phyloP scores from a whole-genome alignment of 2,113 vertebrate species.

The Poicephalus meyeri region DNA sequence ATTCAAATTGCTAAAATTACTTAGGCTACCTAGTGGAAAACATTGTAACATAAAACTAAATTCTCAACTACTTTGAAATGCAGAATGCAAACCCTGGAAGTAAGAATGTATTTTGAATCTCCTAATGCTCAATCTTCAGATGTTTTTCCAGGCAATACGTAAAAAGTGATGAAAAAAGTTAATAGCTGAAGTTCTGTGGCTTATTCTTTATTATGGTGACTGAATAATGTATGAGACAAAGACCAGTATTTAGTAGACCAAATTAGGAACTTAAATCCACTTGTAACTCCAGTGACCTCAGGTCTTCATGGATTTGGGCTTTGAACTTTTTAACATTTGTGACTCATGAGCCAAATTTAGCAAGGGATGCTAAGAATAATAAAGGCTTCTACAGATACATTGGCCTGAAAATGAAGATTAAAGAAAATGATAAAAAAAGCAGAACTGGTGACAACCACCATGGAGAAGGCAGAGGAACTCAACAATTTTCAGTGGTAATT shows the following conservation, averaged over 20 bases:
- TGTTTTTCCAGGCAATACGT: not conserved
- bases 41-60: not conserved
- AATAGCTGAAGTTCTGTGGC: constrained; percentile 28
- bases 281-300: not conserved
- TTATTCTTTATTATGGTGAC: constrained; percentile 9
- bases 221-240: constrained; percentile 44
- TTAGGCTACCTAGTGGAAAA: constrained; percentile 17
- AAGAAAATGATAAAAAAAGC: not conserved
- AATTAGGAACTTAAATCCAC: not conserved
- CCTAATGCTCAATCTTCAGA: not conserved
- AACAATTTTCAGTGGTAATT: not conserved
- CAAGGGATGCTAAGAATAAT: not conserved
- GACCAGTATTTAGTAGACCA: not conserved
- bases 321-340: not conserved
- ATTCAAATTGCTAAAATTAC: constrained; percentile 38
- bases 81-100: not conserved
- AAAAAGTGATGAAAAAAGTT: not conserved
- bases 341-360: not conserved
- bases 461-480: not conserved
- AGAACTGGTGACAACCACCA: not conserved
- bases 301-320: not conserved
- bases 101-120: not conserved
- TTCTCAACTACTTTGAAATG: constrained; percentile 7
- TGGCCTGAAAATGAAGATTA: not conserved
- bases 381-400: not conserved